Evolutionary conservation across 2,888 invertebrate genomes (phyloP), one percentile per base, ranked within the genome.

Genomic region (Tridacna crocea): DNA sequence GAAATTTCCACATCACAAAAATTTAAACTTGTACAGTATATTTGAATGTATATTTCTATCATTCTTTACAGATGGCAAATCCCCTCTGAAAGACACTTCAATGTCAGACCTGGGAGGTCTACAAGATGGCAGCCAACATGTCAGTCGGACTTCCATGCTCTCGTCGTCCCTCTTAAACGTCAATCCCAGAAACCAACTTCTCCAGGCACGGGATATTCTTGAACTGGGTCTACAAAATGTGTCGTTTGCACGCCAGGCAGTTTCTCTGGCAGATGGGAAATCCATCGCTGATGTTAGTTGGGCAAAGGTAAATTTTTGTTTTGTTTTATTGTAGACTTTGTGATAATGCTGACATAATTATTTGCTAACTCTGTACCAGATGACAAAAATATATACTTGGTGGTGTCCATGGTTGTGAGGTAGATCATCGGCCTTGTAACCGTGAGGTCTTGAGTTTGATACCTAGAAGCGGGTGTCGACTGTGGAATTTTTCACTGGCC

Each of bases 251-350:
- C 75, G 94, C 48, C 88, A 89, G 73, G 91, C 91, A 26, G 91
- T 92, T 2, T 92, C 92, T 17, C 79, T 90, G 8, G 89, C 90
- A 75, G 94, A 94, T 85, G 93, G 93, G 46, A 91, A 89, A 68
- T 88, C 90, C 26, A 92, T 94, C 60, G 94, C 94, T 46, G 94
- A 94, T 85, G 89, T 94, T 70, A 86, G 89, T 72, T 94, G 94
- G 93, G 91, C 91, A 46, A 94, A 94, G 92, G 94, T 94, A 70
- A 60, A 81, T 55, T 55, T 55, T 36, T 36, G 2, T 36, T 36
- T 36, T 36, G 36, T 36, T 36, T 36, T 36, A 36, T 4, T 4
- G 36, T 36, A 36, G 36, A 36, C 8, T 36, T 36, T 36, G 36
- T 36, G 2, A 36, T 36, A 36, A 36, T 8, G 8, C 36, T 36